These are phyloP conservation scores for Ctenopoma kingsleyae DNA, from an alignment of 2,797 vertebrate genomes.

Conservation along the genomic window DNA sequence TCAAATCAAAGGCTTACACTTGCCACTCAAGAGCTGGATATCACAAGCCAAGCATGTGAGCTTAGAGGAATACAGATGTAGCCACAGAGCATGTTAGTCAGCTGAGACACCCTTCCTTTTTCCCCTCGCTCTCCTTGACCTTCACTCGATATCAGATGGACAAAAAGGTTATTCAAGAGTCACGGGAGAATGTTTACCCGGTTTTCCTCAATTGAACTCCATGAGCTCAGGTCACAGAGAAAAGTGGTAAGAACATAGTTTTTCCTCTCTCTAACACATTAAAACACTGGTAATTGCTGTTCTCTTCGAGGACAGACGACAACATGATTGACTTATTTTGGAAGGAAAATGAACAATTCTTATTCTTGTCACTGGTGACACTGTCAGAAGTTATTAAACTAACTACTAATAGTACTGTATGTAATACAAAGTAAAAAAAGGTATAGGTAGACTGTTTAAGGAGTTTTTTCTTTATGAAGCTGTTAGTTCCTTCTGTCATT, in stretches of 20 bases:
- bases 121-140: conserved; percentile 36
- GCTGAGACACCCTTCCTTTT: conserved; percentile 46
- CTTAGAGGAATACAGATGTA: conserved; percentile 61
- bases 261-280: neutral
- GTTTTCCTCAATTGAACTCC: conserved; percentile 12
- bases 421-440: neutral
- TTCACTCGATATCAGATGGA: conserved; percentile 45
- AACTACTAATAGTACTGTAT: neutral
- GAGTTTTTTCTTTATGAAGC: no score
- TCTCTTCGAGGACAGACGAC: neutral
- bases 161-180: conserved; percentile 34
- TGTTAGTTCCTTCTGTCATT: no score
- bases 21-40: conserved; percentile 63
- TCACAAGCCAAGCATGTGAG: conserved; percentile 78
- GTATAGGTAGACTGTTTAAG: neutral
- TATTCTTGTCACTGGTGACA: neutral
- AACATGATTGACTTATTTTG: conserved; percentile 1
- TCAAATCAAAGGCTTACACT: conserved; percentile 73
- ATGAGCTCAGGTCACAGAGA: conserved; percentile 11
- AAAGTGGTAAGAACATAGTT: neutral
- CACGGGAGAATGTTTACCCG: conserved; percentile 42
- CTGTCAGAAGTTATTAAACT: neutral
- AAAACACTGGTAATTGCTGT: neutral
- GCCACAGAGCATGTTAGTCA: conserved; percentile 55
- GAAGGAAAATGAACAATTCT: conserved; percentile 3